phyloP scores from a whole-genome alignment of 2,797 vertebrate genomes.

The Limnodromus scolopaceus region DNA sequence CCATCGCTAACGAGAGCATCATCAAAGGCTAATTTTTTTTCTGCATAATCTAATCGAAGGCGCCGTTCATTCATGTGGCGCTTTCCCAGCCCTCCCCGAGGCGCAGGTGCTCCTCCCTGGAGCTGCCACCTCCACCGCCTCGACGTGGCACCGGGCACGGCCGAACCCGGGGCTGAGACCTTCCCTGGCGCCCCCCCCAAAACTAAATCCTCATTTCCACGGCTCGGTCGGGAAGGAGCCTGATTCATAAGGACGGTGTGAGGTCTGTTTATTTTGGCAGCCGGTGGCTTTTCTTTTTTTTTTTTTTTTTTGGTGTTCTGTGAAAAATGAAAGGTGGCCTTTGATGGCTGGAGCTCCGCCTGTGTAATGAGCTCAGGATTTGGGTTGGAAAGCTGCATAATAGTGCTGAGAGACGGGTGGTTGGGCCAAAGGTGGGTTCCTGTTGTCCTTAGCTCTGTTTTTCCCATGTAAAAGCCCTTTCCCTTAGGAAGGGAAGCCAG shows the following conservation, averaged over 20 bases:
- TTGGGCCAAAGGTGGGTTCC: not conserved
- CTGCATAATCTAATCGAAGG: not conserved
- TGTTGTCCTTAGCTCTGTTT: not conserved
- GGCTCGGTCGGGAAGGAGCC: not conserved
- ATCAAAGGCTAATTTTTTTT: not conserved
- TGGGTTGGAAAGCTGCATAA: not conserved
- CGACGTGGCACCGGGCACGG: not conserved
- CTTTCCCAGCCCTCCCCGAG: not conserved
- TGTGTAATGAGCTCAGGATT: not conserved
- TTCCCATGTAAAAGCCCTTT: not conserved
- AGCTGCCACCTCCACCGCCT: not conserved
- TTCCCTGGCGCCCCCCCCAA: not conserved
- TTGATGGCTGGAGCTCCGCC: not conserved
- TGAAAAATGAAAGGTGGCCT: not conserved
- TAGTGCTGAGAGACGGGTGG: not conserved
- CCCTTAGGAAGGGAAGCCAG: not conserved
- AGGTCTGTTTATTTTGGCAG: not conserved
- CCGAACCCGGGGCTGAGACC: not conserved
- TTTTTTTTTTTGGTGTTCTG: not conserved
- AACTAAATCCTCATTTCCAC: not conserved
- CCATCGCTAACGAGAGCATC: not conserved
- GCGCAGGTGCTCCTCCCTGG: too few species aligned
- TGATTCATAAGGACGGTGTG: not conserved
- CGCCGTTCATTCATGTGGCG: not conserved
- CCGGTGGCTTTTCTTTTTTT: not conserved